Evolutionary conservation across 2,888 invertebrate species (phyloP), one percentile per base, ranked within the genome.

Genomic region (Caradrina kadenii): DNA sequence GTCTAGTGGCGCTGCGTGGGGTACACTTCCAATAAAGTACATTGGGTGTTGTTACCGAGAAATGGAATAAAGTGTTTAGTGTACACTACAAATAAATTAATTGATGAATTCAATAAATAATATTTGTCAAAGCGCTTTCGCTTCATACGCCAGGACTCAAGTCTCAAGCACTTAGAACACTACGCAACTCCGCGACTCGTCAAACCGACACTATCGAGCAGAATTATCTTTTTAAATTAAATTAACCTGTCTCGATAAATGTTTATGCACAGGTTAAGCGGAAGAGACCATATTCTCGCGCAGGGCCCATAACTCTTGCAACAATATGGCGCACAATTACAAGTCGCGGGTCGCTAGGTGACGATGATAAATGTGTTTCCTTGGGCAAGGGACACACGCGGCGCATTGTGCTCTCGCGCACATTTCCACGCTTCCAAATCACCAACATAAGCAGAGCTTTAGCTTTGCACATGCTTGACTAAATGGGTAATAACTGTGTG

Each of bases 311-410:
- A 95, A 94, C 90, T 95, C 93, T 94, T 88, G 90, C 90, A 93
- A 94, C 94, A 94, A 93, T 94, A 94, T 93, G 89, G 93, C 92
- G 88, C 88, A 94, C 94, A 95, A 95, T 95, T 95, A 95, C 94
- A 92, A 93, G 93, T 90, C 91, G 83, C 90, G 87, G 85, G 89
- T 87, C 88, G 82, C 87, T 86, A 85, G 91, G 91, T 94, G 95
- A 95, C 93, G 95, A 95, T 94, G 94, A 96, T 93, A 94, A 93
- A 96, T 94, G 88, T 86, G 88, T 82, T 92, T 93, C 91, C 92
- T 91, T 93, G 88, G 90, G 90, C 91, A 86, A 89, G 89, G 86
- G 91, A 92, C 92, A 91, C 87, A 90, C 86, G 85, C 84, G 80
- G 86, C 82, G 87, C 84, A 87, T 88, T 91, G 86, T 87, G 84